Evolutionary conservation across 2,113 vertebrate genomes (phyloP).

Genomic region (Laterallus jamaicensis): DNA sequence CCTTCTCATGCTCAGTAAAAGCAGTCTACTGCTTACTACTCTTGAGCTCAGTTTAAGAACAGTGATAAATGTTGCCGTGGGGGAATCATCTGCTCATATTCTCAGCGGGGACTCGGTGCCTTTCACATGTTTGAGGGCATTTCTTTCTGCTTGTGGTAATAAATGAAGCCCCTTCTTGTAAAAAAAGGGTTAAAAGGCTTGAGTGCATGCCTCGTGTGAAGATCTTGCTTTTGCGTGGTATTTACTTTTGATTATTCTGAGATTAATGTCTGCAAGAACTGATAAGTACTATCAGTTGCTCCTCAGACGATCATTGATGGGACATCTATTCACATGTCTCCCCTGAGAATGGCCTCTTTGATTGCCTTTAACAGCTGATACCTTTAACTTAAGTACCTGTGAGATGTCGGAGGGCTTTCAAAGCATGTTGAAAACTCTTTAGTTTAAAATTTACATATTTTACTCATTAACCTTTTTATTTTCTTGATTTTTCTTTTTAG

Average conservation of each 20-base stretch:
- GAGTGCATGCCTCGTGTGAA: not conserved
- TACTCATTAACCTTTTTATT: not conserved
- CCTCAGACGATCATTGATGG: conserved; percentile 35
- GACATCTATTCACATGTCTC: conserved; percentile 28
- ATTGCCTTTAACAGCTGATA: conserved; percentile 50
- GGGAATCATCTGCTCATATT: not conserved
- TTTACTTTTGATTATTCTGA: conserved; percentile 69
- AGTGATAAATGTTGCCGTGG: not conserved
- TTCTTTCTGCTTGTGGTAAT: not conserved
- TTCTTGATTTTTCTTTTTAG: not conserved
- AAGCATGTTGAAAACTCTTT: conserved; percentile 1
- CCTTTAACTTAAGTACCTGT: conserved; percentile 43
- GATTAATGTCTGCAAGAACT: conserved; percentile 59
- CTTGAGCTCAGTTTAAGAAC: not conserved
- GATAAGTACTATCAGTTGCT: conserved; percentile 54
- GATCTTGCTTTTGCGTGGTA: conserved; percentile 19
- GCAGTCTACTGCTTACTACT: not conserved
- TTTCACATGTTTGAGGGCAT: not conserved
- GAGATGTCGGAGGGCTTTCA: not conserved
- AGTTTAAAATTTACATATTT: not conserved
- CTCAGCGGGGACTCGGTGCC: not conserved
- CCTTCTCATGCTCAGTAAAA: not conserved
- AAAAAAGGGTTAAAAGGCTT: conserved; percentile 39
- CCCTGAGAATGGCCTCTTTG: conserved; percentile 34
- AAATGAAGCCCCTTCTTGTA: not conserved